These are phyloP conservation scores for Amphimallon solstitiale DNA, from an alignment of 2,888 invertebrate species.

Conservation along the genomic window DNA sequence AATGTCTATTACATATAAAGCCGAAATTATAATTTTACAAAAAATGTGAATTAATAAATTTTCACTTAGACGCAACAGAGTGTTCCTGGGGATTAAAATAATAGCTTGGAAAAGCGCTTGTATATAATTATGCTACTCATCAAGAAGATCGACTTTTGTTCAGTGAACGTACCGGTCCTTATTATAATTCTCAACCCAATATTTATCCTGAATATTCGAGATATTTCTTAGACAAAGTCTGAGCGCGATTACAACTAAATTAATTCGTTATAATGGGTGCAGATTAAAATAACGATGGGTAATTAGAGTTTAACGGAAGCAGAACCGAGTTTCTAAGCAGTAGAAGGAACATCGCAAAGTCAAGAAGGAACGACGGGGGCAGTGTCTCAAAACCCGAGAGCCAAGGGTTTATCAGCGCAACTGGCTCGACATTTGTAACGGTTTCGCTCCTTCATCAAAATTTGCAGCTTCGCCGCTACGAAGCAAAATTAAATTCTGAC, in stretches of 20 bases:
- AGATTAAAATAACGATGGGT: constrained; percentile 52
- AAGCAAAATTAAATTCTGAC: constrained; percentile 32
- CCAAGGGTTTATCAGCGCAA: constrained; percentile 22
- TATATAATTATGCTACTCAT: constrained; percentile 7
- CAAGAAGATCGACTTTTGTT: background rate
- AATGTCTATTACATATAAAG: too few species aligned
- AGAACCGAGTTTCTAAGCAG: constrained; percentile 13
- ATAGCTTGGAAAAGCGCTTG: background rate
- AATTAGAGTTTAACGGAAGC: constrained; percentile 30
- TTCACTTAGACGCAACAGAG: background rate
- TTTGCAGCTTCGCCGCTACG: constrained; percentile 14
- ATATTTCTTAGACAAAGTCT: constrained; percentile 35
- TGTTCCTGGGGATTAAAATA: background rate
- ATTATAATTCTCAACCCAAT: constrained; percentile 6
- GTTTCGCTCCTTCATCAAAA: constrained; percentile 31
- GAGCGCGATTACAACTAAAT: constrained; percentile 45
- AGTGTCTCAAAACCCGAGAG: background rate
- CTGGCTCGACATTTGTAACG: constrained; percentile 30
- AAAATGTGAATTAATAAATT: too few species aligned
- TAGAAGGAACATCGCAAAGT: constrained; percentile 13
- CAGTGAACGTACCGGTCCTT: background rate
- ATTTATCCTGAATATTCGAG: constrained; percentile 21
- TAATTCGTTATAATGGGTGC: constrained; percentile 46
- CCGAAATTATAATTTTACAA: too few species aligned
- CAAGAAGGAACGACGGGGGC: constrained; percentile 8